Evolutionary conservation across 2,113 vertebrate species (phyloP).

Genomic region (Pangasianodon gigas): DNA sequence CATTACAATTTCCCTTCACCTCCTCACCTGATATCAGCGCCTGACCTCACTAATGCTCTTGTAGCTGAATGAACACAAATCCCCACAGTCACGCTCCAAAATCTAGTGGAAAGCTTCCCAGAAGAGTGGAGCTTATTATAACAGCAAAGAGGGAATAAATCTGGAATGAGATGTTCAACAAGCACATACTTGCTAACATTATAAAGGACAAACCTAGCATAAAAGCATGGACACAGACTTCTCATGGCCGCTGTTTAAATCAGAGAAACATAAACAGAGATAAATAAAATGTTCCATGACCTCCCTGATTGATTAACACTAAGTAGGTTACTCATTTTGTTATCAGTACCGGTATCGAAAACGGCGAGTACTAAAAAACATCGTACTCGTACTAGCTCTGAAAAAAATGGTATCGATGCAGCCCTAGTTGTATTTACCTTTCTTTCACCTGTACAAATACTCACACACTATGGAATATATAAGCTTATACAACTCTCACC

Average conservation of each 20-base stretch:
- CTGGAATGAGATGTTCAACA: too few relatives aligned
- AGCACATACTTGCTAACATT: too few relatives aligned
- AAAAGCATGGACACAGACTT: not conserved
- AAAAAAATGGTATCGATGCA: not conserved
- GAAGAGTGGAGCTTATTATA: too few relatives aligned
- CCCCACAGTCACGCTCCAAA: too few relatives aligned
- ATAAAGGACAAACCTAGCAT: too few relatives aligned
- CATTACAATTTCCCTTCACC: too few relatives aligned
- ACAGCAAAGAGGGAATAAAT: too few relatives aligned
- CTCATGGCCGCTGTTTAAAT: not conserved
- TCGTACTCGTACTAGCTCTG: not conserved
- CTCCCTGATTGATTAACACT: not conserved
- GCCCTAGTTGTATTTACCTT: slow-evolving; percentile 13
- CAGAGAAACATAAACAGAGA: not conserved
- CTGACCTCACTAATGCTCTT: too few relatives aligned
- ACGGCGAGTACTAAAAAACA: not conserved
- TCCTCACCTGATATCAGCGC: too few relatives aligned
- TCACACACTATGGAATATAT: slow-evolving; percentile 43
- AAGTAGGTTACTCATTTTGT: not conserved
- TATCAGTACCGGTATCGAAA: too few relatives aligned
- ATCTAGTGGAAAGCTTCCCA: too few relatives aligned
- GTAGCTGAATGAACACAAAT: too few relatives aligned
- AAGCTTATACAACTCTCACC: slow-evolving; percentile 48
- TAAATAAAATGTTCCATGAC: not conserved
- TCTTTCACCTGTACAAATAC: slow-evolving; percentile 5